Base-by-base conservation (phyloP, 2,888 invertebrate genomes). In the Itoplectis maculator region DNA sequence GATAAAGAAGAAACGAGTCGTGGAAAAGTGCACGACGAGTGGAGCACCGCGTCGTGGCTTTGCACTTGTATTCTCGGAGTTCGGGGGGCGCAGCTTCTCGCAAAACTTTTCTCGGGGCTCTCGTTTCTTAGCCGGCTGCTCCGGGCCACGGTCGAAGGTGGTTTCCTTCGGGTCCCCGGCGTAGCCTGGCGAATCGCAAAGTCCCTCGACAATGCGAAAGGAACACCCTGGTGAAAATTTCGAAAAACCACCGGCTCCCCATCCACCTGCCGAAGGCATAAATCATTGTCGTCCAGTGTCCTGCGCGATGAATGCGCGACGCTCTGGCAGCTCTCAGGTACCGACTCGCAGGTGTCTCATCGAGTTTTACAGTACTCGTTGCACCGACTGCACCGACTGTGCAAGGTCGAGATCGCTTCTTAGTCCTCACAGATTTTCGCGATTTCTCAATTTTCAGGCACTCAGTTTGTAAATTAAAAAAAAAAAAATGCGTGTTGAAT, bases 241-340 rank as follows among this genome's bases (percentile, higher is more conserved):
- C 5, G 3, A 85, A 85, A 85, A 89, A 79, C 84, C 78, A 72
- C 23, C 3, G 29, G 3, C 29, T 29, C 68, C 49, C 83, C 72
- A 76, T 83, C 88, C 90, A 90, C 91, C 91, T 91, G 91, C 87
- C 87, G 79, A 84, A 88, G 86, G 86, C 87, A 82, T 82, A 79
- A 82, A 82, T 82, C 82, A 82, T 82, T 59, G 35, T 51, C 11
- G 73, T 49, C 37, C 51, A 45, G 77, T 78, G n/a, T n/a, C n/a
- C n/a, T 51, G 65, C 9, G 51, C 70, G 51, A 75, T 82, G 79
- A 79, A 66, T 59, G 20, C 29, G 29, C n/a, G n/a, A n/a, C n/a
- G n/a, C n/a, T n/a, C 73, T 65, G 69, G 47, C 69, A 37, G 37
- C 45, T 51, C 42, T 42, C 83, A 79, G 83, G 83, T 83, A 74